Conservation (phyloP, 2,888 invertebrate genomes). For the Parasteatoda lunata region DNA sequence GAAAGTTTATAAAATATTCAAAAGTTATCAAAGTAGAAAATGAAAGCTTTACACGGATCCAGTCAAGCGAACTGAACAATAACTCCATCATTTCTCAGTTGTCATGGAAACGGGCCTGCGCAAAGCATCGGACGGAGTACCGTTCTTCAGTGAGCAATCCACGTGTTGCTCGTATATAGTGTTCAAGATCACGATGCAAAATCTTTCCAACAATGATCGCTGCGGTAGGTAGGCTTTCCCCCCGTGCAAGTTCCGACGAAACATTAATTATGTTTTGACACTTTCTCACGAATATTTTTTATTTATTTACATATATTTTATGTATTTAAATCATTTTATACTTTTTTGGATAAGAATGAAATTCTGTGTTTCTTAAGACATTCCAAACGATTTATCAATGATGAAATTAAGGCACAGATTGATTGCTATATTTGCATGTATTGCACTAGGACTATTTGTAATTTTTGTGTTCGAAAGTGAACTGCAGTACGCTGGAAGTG, state of each 20-base stretch:
- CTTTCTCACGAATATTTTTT: no score
- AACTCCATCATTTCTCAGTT: conserved; percentile 35
- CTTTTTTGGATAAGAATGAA: no score
- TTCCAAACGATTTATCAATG: not conserved
- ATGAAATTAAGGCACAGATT: conserved; percentile 64
- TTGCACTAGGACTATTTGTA: conserved; percentile 15
- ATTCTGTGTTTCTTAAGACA: no score
- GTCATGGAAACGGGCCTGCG: conserved; percentile 47
- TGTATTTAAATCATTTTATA: no score
- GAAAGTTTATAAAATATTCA: not conserved
- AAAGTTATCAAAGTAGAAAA: conserved; percentile 3
- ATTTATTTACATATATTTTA: no score
- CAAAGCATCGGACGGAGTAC: conserved; percentile 28
- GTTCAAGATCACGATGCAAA: conserved; percentile 18
- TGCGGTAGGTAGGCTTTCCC: not conserved
- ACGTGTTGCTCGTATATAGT: conserved; percentile 64
- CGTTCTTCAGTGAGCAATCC: conserved; percentile 15
- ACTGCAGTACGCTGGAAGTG: conserved; percentile 13
- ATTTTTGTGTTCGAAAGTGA: conserved; percentile 40
- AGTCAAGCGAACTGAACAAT: conserved; percentile 31
- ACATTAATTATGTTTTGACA: no score
- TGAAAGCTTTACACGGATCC: not conserved
- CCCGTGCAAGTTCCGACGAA: not conserved
- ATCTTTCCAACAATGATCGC: conserved; percentile 30
- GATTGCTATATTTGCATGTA: conserved; percentile 15